Conservation (phyloP, 2,113 vertebrate genomes). For the Apus apus region DNA sequence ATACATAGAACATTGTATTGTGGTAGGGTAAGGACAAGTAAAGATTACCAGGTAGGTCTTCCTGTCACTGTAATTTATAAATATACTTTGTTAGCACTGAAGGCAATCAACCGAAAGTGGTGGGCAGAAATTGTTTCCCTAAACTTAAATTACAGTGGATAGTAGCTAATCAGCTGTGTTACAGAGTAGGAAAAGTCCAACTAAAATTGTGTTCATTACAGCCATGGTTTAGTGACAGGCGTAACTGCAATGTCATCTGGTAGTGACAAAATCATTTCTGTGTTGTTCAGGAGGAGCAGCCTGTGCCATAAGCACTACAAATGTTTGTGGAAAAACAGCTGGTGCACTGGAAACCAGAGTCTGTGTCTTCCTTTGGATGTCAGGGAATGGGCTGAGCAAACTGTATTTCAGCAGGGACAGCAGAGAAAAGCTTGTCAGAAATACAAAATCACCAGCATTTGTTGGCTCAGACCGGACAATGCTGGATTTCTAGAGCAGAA, state of each 20-base stretch:
- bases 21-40: not conserved
- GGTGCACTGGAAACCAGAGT: not conserved
- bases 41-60: not conserved
- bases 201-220: not conserved
- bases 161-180: not conserved
- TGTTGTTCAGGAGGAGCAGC: not conserved
- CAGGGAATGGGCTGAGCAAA: not conserved
- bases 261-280: not conserved
- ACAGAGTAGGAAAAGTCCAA: not conserved
- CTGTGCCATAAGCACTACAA: not conserved
- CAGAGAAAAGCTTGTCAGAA: not conserved
- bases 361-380: not conserved
- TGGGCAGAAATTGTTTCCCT: not conserved
- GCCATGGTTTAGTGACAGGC: not conserved
- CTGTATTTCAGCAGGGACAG: not conserved
- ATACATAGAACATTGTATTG: not conserved
- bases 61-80: not conserved
- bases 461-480: not conserved
- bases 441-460: fast-evolving
- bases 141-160: not conserved
- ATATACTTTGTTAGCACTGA: not conserved
- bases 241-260: not conserved
- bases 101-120: not conserved
- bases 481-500: not conserved
- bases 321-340: not conserved